Evolutionary conservation across 2,797 vertebrate species (phyloP), one percentile per base, ranked within the genome.

Genomic region (Hyperoplus immaculatus): DNA sequence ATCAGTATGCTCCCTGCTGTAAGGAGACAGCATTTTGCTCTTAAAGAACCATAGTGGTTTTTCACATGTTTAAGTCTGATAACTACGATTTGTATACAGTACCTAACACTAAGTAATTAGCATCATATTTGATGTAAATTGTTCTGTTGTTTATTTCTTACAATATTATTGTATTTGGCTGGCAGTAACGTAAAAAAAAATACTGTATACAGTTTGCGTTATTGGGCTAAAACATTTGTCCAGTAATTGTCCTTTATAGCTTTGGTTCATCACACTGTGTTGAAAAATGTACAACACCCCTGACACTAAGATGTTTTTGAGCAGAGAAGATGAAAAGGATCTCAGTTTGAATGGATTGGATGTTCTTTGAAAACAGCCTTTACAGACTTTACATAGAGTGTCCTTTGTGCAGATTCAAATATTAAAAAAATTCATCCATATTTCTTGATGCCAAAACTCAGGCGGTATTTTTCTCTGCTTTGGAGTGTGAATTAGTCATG

Each of bases 1-100:
- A 83, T 21, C 69, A 57, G 18, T 49, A 10, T 43, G 57, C 43
- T 56, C 69, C 36, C 61, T 60, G 60, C 65, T 76, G 59, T 50
- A 54, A 5, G 63, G 59, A 84, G 45, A 57, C 39, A 36, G 42
- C 36, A 51, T n/a, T 77, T 72, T 57, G 15, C 61, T 47, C n/a
- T 42, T 50, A 46, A 65, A 71, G 45, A 66, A 49, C 65, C 53
- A 6, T 3, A 14, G 42, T 51, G 62, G 21, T 64, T 21, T 49
- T 50, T 75, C 58, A 18, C 41, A 38, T 8, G n/a, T 60, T 39
- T n/a, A 14, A 46, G 13, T 64, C 11, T 6, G 18, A 73, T 59
- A 51, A 49, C 36, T 64, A 13, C 16, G 54, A 59, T 72, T 21
- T 59, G 6, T 49, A 56, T 60, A 54, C 14, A 64, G 6, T 39